phyloP scores from a whole-genome alignment of 2,113 vertebrate genomes.

The Anser cygnoides region DNA sequence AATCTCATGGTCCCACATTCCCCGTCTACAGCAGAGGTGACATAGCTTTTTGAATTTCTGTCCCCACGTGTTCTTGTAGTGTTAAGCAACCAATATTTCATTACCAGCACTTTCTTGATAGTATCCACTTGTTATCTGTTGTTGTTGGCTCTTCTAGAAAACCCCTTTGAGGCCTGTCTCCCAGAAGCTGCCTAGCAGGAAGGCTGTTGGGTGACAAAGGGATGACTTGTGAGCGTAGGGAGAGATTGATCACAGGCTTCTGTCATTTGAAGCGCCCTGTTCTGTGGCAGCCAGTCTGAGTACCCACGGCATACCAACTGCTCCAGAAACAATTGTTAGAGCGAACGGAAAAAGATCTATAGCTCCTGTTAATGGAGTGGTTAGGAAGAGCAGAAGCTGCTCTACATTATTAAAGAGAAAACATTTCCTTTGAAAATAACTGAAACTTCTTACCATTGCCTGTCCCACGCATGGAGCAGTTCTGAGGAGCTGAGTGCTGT shows the following conservation, averaged over 20 bases:
- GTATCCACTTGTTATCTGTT: neutral
- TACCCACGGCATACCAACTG: neutral
- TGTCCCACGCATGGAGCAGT: neutral
- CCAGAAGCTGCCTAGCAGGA: neutral
- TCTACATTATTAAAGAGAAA: neutral
- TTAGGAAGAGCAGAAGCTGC: neutral
- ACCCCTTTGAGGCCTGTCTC: neutral
- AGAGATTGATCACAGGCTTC: neutral
- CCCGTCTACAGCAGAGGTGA: neutral
- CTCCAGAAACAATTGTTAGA: neutral
- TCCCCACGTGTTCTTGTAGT: neutral
- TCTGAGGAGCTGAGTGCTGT: neutral
- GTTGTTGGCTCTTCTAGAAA: neutral
- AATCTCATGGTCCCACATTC: neutral
- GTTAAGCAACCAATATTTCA: neutral
- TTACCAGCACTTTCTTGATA: neutral
- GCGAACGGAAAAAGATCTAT: neutral
- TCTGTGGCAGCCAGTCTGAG: neutral
- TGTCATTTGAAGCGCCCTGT: neutral
- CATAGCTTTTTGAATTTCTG: neutral
- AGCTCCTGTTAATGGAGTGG: neutral
- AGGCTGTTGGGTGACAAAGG: neutral
- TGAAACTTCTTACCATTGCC: neutral
- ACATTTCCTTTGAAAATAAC: neutral
- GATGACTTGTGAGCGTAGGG: neutral